Base-by-base conservation (phyloP, 2,888 invertebrate species). In the Cryptus armator region DNA sequence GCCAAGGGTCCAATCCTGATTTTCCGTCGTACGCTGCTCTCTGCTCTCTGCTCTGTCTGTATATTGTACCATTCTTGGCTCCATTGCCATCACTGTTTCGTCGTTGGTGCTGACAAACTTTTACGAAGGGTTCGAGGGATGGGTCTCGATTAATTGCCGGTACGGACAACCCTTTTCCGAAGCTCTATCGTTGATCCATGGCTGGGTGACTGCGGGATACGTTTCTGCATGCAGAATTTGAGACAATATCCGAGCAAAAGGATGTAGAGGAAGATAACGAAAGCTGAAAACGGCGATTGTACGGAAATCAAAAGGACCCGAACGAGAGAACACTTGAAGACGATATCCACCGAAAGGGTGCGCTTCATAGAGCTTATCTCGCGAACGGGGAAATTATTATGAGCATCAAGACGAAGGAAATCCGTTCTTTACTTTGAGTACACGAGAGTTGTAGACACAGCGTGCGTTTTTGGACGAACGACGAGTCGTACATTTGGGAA, bases 301-400 rank as follows among this genome's bases (percentile, higher is more conserved):
- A 37, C 43, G 51, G 64, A 48, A 62, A 77, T 75, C 43, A 37
- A 19, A 48, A 81, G n/a, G 46, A 64, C 37, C 12, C 46, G n/a
- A 29, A 67, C 24, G 44, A 70, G 46, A 24, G 44, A 12, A 48
- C 75, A 85, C 85, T 86, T 82, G 81, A 74, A 72, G 71, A 85
- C 71, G 66, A 84, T 86, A 81, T 79, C 84, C 77, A 72, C 46
- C 71, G 71, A 72, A 59, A 14, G 37, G 32, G 76, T 56, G 82
- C 76, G 81, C 6, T 85, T 84, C 72, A 12, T 78, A 68, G 67
- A 75, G 89, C 89, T 91, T 90, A 91, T 90, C 89, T 88, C 32
- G 19, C 81, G 86, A 83, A 87, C 87, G 87, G 89, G 85, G 88
- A 89, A 90, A 90, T 91, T 90, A 72, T 77, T 77, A 89, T 89